phyloP scores from a whole-genome alignment of 2,888 invertebrate genomes.

The Drosophila setosimentum region DNA sequence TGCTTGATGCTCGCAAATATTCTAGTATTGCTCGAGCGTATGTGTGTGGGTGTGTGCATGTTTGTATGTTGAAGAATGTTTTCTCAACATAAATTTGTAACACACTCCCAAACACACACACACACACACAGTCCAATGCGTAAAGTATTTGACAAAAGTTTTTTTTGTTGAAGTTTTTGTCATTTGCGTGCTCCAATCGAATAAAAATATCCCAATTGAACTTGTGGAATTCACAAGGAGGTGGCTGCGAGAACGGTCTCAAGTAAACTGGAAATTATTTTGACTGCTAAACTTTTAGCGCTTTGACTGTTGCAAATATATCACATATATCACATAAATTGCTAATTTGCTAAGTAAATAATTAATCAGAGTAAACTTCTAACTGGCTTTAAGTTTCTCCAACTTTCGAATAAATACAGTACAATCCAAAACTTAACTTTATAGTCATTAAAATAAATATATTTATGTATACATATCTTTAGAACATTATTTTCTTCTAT shows the following conservation, averaged over 20 bases:
- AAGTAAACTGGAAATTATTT: conserved; percentile 42
- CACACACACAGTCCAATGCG: not conserved
- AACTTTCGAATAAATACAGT: not conserved
- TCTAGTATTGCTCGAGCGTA: conserved; percentile 10
- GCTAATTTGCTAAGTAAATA: conserved; percentile 58
- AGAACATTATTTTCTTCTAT: conserved; percentile 1
- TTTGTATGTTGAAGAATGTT: conserved; percentile 9
- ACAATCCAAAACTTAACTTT: not conserved
- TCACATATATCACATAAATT: conserved; percentile 56
- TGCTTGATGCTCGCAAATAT: conserved; percentile 11
- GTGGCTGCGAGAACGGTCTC: not conserved
- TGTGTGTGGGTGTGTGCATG: conserved; percentile 21
- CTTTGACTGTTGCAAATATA: conserved; percentile 38
- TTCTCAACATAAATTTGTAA: conserved; percentile 13
- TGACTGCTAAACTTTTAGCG: conserved; percentile 28
- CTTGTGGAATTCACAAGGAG: conserved; percentile 6
- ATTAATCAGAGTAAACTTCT: conserved; percentile 42
- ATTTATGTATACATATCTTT: not conserved
- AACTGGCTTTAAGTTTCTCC: not conserved
- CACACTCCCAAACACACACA: conserved; percentile 7
- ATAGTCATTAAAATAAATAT: conserved; percentile 1
- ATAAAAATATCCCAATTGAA: conserved; percentile 42
- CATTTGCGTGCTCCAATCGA: conserved; percentile 50
- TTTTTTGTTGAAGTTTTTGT: conserved; percentile 46
- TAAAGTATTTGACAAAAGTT: conserved; percentile 44